Percentiles rank a stretch among this genome's conserved stretches.
Evolutionary conservation across 2,888 invertebrate genomes (phyloP).

Genomic region (Sinopyrophorus schimmeli): DNA sequence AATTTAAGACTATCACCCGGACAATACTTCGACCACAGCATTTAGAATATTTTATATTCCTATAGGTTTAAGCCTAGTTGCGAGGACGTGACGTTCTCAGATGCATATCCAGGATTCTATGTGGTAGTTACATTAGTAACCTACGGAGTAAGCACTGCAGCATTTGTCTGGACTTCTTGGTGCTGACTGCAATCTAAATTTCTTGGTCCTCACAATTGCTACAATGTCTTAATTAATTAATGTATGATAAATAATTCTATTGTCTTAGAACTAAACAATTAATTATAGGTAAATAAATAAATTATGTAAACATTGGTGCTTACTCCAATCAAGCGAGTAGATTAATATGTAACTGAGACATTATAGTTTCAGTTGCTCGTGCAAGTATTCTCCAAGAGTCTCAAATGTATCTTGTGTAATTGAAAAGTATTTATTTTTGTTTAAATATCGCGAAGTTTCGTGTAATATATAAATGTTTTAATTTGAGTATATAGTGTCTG

Average conservation of each 20-base stretch:
- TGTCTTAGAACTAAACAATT: constrained; percentile 13
- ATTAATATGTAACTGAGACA: constrained; percentile 25
- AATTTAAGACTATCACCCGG: constrained; percentile 50
- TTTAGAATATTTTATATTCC: constrained; percentile 44
- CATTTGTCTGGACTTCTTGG: constrained; percentile 31
- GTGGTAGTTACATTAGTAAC: constrained; percentile 29
- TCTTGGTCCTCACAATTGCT: constrained; percentile 30
- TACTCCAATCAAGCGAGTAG: constrained; percentile 31
- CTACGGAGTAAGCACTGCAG: constrained; percentile 32
- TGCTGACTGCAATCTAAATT: constrained; percentile 33
- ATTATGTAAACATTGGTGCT: constrained; percentile 28
- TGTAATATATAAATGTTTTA: constrained; percentile 21
- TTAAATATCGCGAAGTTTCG: constrained; percentile 14
- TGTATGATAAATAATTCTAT: constrained; percentile 12
- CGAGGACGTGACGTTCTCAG: constrained; percentile 35
- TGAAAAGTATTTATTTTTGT: constrained; percentile 21
- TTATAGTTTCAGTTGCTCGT: constrained; percentile 15
- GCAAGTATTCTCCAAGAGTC: constrained; percentile 26
- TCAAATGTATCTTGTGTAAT: constrained; percentile 31
- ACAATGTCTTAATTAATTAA: constrained; percentile 13
- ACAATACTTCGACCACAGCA: constrained; percentile 49
- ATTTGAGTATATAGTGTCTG: constrained; percentile 36
- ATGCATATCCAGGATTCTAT: constrained; percentile 34
- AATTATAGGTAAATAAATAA: constrained; percentile 15
- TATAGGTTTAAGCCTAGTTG: constrained; percentile 40